Conservation (phyloP, 35 echinoderm and acorn worm species). For the Acanthaster planci region DNA sequence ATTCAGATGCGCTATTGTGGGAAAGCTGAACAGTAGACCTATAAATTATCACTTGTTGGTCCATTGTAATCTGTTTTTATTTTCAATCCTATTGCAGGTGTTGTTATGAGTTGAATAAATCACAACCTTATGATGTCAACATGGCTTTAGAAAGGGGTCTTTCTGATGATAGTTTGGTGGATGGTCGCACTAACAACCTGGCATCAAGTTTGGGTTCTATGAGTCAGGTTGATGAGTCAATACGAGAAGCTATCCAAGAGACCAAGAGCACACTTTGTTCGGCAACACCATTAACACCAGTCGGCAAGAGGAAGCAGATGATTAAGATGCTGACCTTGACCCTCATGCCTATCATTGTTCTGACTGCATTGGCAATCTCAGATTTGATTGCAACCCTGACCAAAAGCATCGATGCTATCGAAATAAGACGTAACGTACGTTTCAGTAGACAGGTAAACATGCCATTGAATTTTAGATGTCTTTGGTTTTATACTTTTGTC, state of each 20-base stretch:
- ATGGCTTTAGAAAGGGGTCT: constrained; percentile 14
- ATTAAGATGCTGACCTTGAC: constrained; percentile 75
- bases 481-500: too few relatives aligned
- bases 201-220: constrained; percentile 57
- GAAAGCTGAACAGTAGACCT: too few relatives aligned
- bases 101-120: too few relatives aligned
- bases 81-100: too few relatives aligned
- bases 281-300: constrained; percentile 65
- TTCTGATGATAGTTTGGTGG: background rate
- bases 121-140: background rate
- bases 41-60: too few relatives aligned
- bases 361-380: constrained; percentile 69
- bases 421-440: constrained; percentile 73
- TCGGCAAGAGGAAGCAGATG: constrained; percentile 80
- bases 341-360: constrained; percentile 72
- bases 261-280: constrained; percentile 51
- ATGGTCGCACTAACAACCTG: constrained; percentile 19
- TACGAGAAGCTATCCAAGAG: constrained; percentile 60
- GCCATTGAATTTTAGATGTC: too few relatives aligned
- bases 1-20: too few relatives aligned
- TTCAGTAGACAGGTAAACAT: constrained; percentile 70
- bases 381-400: constrained; percentile 70
- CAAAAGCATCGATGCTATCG: constrained; percentile 70
- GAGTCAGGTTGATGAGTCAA: constrained; percentile 62
- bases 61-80: too few relatives aligned